Evolutionary conservation across 23 tunicate genomes (phyloP), one percentile per base, ranked within the genome.

Genomic region (Styela clava): DNA sequence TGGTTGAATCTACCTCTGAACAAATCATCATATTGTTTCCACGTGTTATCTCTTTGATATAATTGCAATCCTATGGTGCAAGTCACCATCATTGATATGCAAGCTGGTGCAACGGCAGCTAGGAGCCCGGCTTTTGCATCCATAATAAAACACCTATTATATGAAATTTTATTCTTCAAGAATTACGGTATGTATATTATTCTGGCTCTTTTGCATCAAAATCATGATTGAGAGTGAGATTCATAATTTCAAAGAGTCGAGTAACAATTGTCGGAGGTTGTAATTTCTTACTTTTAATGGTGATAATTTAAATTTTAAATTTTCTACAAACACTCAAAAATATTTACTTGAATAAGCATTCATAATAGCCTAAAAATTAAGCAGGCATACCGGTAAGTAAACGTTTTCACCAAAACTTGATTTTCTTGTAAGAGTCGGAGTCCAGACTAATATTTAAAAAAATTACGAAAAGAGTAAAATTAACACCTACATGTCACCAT

Each of bases 21-120:
- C 1, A 91, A 28, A 69, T 91, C 97, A 72, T 91, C 97, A 63
- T 71, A 91, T 31, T 83, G 83, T 63, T 86, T 83, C 97, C 97
- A 91, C 24, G 82, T 70, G 22, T 24, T 69, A n/a, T 89, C 86
- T 44, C 71, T 63, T 24, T 86, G 87, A 78, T 91, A 86, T 3
- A 91, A 81, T 56, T 79, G 85, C 24, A 86, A 22, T 19, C 79
- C 87, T 18, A 83, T 73, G 1, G 67, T 64, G 31, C 64, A 16
- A 2, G 78, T 34, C 22, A 63, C 84, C 62, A 86, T 61, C 18
- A 91, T 37, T 31, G 85, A 86, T 2, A 91, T 34, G 25, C 74
- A 70, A n/a, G 90, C 97, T 0, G 97, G 97, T 52, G 79, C 70
- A 0, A 91, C 85, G 30, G 90, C 90, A 1, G 87, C 34, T 1